phyloP scores from a whole-genome alignment of 2,113 vertebrate species.

The Callaeas wilsoni region DNA sequence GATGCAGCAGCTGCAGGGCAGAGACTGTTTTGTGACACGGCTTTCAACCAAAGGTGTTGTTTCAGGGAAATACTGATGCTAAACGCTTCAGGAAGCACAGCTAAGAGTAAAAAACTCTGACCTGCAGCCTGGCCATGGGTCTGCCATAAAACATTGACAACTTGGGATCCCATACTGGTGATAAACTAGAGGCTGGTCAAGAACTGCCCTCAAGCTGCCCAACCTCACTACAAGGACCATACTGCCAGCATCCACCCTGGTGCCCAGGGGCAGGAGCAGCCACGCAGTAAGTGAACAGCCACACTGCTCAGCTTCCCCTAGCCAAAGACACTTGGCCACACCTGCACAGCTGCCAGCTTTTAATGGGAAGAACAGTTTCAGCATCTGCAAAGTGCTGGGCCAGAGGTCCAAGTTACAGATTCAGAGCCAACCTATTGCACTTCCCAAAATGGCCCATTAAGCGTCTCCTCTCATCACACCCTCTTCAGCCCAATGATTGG shows the following conservation, averaged over 20 bases:
- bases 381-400: background rate
- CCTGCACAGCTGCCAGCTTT: background rate
- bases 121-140: background rate
- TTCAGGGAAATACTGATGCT: background rate
- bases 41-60: background rate
- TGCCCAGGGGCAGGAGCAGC: background rate
- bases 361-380: background rate
- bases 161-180: background rate
- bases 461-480: background rate
- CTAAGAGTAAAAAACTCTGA: background rate
- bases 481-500: background rate
- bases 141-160: background rate
- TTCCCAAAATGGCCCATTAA: background rate
- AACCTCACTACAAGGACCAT: background rate
- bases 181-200: background rate
- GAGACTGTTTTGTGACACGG: rapidly evolving
- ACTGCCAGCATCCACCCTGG: background rate
- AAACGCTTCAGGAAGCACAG: background rate
- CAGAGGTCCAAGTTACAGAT: background rate
- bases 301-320: background rate
- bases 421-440: background rate
- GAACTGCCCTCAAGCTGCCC: background rate
- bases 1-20: background rate
- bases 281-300: background rate
- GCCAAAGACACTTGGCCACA: background rate